phyloP scores from a whole-genome alignment of 2,797 vertebrate genomes.

The Lophius americanus region DNA sequence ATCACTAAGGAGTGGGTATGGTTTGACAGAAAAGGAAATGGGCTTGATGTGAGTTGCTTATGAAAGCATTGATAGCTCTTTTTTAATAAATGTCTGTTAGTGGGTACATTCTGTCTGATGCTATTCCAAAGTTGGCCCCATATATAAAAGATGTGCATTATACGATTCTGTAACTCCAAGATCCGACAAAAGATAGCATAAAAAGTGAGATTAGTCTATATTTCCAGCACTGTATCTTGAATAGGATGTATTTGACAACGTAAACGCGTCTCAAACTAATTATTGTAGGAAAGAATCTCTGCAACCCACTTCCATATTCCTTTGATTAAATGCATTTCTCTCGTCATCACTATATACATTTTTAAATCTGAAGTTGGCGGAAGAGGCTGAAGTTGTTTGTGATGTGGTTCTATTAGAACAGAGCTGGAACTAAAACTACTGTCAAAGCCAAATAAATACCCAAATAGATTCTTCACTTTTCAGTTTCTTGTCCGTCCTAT shows the following conservation, averaged over 20 bases:
- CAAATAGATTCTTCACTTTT: background rate
- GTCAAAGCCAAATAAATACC: background rate
- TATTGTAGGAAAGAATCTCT: background rate
- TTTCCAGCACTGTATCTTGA: background rate
- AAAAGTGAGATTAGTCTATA: background rate
- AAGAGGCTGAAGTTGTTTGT: background rate
- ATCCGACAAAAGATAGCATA: background rate
- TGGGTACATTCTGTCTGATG: constrained; percentile 27
- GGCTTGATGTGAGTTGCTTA: constrained; percentile 57
- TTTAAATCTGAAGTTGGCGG: background rate
- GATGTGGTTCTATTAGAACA: constrained; percentile 3
- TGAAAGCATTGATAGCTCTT: constrained; percentile 61
- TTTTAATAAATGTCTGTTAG: constrained; percentile 48
- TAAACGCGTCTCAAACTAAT: background rate
- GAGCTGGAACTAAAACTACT: constrained; percentile 1
- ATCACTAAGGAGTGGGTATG: constrained; percentile 62
- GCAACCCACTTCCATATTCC: background rate
- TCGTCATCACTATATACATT: background rate
- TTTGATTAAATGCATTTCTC: background rate
- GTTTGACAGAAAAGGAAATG: constrained; percentile 73
- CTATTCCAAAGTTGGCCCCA: constrained; percentile 8
- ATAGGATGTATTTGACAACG: too few species aligned
- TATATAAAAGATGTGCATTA: constrained; percentile 20
- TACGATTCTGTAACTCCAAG: constrained; percentile 11
- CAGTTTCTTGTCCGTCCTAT: constrained; percentile 32